Evolutionary conservation across 2,797 vertebrate genomes (phyloP).

Genomic region (Hydrocynus forskahlii): DNA sequence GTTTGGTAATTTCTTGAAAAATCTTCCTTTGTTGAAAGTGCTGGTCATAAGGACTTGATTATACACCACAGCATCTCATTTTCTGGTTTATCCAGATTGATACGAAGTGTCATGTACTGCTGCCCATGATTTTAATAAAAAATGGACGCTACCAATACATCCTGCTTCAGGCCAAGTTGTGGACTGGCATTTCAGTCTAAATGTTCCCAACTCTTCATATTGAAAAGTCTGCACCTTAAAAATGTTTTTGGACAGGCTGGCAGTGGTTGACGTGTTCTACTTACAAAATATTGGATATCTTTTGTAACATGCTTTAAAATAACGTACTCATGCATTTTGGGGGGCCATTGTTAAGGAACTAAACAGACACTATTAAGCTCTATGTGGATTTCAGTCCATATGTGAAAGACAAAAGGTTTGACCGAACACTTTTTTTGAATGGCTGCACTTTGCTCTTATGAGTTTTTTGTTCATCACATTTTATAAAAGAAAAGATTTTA

Average conservation of each 20-base stretch:
- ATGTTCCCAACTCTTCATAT: not conserved
- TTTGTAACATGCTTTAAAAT: constrained; percentile 15
- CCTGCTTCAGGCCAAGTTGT: not conserved
- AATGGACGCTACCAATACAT: not conserved
- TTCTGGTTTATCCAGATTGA: not conserved
- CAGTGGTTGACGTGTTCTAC: constrained; percentile 14
- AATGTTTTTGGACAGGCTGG: not conserved
- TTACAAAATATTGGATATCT: not conserved
- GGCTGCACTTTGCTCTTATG: constrained; percentile 53
- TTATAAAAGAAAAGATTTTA: constrained; percentile 60
- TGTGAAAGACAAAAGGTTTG: constrained; percentile 1
- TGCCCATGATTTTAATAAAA: not conserved
- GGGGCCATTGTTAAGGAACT: not conserved
- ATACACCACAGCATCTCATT: not conserved
- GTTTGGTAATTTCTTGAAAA: not conserved
- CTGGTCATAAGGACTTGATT: not conserved
- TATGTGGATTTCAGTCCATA: constrained; percentile 1
- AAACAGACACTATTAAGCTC: not conserved
- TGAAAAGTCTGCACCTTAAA: not conserved
- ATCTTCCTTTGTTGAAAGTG: constrained; percentile 10
- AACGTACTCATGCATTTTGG: not conserved
- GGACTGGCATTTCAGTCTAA: not conserved
- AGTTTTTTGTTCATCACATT: constrained; percentile 48
- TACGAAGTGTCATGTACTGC: not conserved
- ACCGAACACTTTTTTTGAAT: constrained; percentile 20